These are phyloP conservation scores for Eudasyphora cyanicolor DNA, from an alignment of 2,888 invertebrate species.

Conservation along the genomic window DNA sequence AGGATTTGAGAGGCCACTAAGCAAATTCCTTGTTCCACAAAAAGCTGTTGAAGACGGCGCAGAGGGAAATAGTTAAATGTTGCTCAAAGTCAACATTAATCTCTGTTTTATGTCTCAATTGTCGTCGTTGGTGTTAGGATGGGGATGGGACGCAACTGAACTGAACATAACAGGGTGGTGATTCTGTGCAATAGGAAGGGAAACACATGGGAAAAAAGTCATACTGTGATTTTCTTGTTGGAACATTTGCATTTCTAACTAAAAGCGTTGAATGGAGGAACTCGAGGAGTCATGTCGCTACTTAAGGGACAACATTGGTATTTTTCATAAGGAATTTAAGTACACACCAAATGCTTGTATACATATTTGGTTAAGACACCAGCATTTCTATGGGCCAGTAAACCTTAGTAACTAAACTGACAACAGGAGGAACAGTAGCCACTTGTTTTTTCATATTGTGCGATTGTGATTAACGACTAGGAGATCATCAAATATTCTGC, in stretches of 20 bases:
- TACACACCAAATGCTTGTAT: too few species aligned
- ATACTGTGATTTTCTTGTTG: not conserved
- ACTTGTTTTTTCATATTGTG: too few species aligned
- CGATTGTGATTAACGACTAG: too few species aligned
- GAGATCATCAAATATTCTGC: too few species aligned
- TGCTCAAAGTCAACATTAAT: not conserved
- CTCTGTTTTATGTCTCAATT: not conserved
- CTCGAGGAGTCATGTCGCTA: not conserved
- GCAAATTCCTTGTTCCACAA: not conserved
- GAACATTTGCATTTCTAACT: not conserved
- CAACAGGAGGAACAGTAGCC: too few species aligned
- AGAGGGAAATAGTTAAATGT: not conserved
- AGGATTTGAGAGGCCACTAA: constrained; percentile 7
- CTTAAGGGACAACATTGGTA: not conserved
- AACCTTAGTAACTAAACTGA: too few species aligned
- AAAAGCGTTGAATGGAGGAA: not conserved
- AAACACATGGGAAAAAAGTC: not conserved
- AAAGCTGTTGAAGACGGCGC: too few species aligned
- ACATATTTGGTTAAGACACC: too few species aligned
- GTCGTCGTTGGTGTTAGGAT: not conserved
- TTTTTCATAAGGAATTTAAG: too few species aligned
- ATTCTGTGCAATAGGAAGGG: not conserved
- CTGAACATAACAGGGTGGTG: not conserved
- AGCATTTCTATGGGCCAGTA: too few species aligned
- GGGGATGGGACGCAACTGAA: too few species aligned